Percentiles rank a stretch among this genome's conserved stretches.
These are phyloP conservation scores for Danaus plexippus DNA, from an alignment of 1,140 invertebrate genomes.

Conservation along the genomic window DNA sequence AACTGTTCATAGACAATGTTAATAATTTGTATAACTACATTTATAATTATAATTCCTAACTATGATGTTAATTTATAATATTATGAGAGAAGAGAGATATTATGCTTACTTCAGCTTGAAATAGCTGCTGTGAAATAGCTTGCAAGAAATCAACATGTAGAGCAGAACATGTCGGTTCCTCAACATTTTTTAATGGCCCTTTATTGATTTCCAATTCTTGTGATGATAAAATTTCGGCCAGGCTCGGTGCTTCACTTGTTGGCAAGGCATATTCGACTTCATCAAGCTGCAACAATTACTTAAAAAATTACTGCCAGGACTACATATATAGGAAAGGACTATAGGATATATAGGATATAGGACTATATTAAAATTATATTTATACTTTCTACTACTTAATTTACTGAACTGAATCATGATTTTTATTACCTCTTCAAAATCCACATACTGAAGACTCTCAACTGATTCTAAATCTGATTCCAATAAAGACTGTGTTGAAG, in stretches of 20 bases:
- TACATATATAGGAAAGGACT: too few species aligned
- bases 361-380: not conserved
- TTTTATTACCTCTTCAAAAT: conserved; percentile 77
- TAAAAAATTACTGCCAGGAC: not conserved
- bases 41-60: too few species aligned
- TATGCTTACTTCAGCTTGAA: conserved; percentile 49
- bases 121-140: conserved; percentile 57
- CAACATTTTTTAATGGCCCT: conserved; percentile 23
- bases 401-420: too few species aligned
- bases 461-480: conserved; percentile 78
- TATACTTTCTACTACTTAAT: not conserved
- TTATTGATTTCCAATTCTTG: conserved; percentile 32
- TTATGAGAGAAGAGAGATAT: conserved; percentile 1
- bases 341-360: too few species aligned
- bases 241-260: conserved; percentile 54
- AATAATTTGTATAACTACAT: too few species aligned
- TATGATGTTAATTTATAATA: not conserved
- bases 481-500: conserved; percentile 72
- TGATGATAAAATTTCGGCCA: conserved; percentile 51
- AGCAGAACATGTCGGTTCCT: conserved; percentile 55
- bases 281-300: conserved; percentile 46
- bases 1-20: too few species aligned
- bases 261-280: conserved; percentile 65
- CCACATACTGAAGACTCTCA: conserved; percentile 76
- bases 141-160: conserved; percentile 62